These are phyloP conservation scores for Cairina moschata DNA, from an alignment of 2,113 vertebrate species.

Conservation along the genomic window DNA sequence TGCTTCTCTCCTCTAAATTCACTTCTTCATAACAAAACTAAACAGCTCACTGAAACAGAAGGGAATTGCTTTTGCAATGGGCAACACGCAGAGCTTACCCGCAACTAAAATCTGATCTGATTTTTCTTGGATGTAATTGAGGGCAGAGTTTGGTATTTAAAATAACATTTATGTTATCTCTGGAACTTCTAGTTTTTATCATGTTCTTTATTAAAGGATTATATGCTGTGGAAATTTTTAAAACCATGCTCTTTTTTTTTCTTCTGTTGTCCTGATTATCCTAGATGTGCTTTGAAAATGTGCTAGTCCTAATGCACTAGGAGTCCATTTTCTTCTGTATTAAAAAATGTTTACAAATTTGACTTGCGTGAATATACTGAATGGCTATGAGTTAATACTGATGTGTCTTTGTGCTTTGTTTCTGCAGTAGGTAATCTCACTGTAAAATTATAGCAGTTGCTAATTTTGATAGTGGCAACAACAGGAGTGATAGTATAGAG, in stretches of 20 bases:
- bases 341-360: neutral
- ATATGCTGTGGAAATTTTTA: neutral
- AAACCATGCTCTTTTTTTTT: neutral
- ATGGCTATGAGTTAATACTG: neutral
- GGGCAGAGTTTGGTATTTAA: slow-evolving; percentile 59
- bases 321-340: neutral
- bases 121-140: slow-evolving; percentile 47
- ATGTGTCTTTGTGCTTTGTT: neutral
- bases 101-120: slow-evolving; percentile 30
- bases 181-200: slow-evolving; percentile 9
- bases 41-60: slow-evolving; percentile 43
- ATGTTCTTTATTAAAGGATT: neutral
- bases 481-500: neutral
- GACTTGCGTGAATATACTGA: neutral
- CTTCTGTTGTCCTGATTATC: neutral
- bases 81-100: neutral
- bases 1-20: slow-evolving; percentile 40
- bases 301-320: neutral
- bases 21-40: slow-evolving; percentile 50
- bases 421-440: neutral
- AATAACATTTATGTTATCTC: slow-evolving; percentile 49
- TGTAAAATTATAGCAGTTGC: neutral
- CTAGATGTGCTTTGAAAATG: slow-evolving; percentile 8
- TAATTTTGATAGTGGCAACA: neutral
- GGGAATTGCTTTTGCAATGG: slow-evolving; percentile 37